Percentiles rank a stretch among this genome's conserved stretches.
Evolutionary conservation across 2,113 vertebrate species (phyloP).

Genomic region (Catharus minimus): DNA sequence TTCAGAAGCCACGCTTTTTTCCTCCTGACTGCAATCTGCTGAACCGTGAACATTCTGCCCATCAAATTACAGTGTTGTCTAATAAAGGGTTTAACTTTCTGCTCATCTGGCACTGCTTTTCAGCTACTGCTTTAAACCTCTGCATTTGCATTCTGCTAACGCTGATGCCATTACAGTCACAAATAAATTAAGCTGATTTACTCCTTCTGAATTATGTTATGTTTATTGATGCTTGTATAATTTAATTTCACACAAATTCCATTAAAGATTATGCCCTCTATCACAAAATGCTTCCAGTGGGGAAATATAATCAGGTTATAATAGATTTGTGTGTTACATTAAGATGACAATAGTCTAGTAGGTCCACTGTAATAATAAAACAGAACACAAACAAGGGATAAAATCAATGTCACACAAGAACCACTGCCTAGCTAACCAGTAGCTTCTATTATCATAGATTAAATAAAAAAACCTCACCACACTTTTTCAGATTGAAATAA

Average conservation of each 20-base stretch:
- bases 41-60: slow-evolving; percentile 80
- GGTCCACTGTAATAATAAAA: slow-evolving; percentile 86
- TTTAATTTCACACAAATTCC: slow-evolving; percentile 93
- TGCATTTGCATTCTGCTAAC: slow-evolving; percentile 77
- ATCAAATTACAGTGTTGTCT: slow-evolving; percentile 86
- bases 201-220: slow-evolving; percentile 89
- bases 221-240: slow-evolving; percentile 89
- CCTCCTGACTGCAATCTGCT: slow-evolving; percentile 54
- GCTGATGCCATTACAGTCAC: slow-evolving; percentile 77
- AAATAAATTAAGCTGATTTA: slow-evolving; percentile 89
- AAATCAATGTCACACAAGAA: slow-evolving; percentile 79
- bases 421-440: slow-evolving; percentile 74
- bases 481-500: slow-evolving; percentile 39
- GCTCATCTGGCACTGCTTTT: slow-evolving; percentile 81
- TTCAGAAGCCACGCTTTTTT: slow-evolving; percentile 44
- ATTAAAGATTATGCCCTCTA: slow-evolving; percentile 89
- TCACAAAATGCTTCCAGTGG: slow-evolving; percentile 88
- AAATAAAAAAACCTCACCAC: slow-evolving; percentile 51
- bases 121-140: slow-evolving; percentile 78
- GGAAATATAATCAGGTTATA: slow-evolving; percentile 88
- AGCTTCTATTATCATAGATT: slow-evolving; percentile 73
- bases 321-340: slow-evolving; percentile 87
- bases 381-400: slow-evolving; percentile 75
- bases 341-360: slow-evolving; percentile 79
- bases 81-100: slow-evolving; percentile 87